phyloP scores from a whole-genome alignment of 2,888 invertebrate species.

The Apotomis turbidana region DNA sequence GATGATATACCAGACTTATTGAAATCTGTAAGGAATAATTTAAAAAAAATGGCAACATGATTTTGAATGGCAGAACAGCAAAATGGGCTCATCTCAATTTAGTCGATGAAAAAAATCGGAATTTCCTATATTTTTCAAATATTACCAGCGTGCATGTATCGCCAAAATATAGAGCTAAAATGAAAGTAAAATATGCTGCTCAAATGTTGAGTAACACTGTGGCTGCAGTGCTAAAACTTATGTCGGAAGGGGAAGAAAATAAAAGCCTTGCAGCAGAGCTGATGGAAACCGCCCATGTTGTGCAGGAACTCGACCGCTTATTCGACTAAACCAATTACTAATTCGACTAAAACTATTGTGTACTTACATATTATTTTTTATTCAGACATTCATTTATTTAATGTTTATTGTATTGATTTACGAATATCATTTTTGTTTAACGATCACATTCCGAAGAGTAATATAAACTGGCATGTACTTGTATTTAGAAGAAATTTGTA shows the following conservation, averaged over 20 bases:
- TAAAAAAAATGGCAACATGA: neutral
- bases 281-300: neutral
- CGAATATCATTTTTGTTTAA: too few relatives aligned
- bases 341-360: too few relatives aligned
- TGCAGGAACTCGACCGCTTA: neutral
- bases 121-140: neutral
- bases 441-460: too few relatives aligned
- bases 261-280: neutral
- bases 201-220: conserved; percentile 6
- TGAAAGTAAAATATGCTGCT: conserved; percentile 8
- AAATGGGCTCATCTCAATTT: neutral
- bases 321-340: neutral
- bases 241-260: neutral
- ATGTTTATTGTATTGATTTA: too few relatives aligned
- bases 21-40: neutral
- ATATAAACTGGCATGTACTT: too few relatives aligned
- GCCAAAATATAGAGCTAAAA: neutral
- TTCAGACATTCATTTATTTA: too few relatives aligned
- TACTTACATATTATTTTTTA: too few relatives aligned
- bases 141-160: neutral
- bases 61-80: neutral
- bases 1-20: neutral
- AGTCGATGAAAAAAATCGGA: neutral
- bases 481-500: too few relatives aligned
- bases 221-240: neutral